Evolutionary conservation across 2,888 invertebrate genomes (phyloP), one percentile per base, ranked within the genome.

Genomic region (Harpalus rufipes): DNA sequence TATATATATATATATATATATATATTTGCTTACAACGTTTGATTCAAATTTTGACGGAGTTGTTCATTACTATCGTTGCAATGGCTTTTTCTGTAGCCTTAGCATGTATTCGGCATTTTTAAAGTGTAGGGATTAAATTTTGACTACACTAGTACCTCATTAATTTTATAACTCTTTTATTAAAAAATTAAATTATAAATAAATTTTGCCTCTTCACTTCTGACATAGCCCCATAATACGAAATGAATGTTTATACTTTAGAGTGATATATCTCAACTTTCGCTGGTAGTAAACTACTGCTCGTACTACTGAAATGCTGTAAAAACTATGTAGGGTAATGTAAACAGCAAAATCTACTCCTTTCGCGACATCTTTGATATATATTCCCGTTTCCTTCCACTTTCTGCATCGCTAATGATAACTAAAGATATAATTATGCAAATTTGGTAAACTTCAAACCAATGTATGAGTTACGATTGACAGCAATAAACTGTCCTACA

Each of bases 401-500:
- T 74, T 74, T 74, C 32, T 76, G 41, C 25, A 76, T 51, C 10
- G 12, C 79, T 80, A 80, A 80, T 80, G 79, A 80, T 80, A 59
- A 59, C n/a, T 61, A 61, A 61, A 61, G 59, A 59, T 80, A 61
- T 59, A 80, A 80, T 80, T 80, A 80, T 80, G 79, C 39, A 80
- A 80, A 80, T 80, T 39, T 32, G 32, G 61, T 41, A 80, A 80
- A 59, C 21, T 58, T 39, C 59, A 61, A 80, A 80, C 59, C 59
- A 25, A 61, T 61, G 59, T 80, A 80, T 80, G 79, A 61, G 41
- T 59, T 80, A 61, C 56, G 58, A 80, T 80, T 61, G 58, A 61
- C 59, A 80, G 39, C 56, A 80, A 80, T 72, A 81, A 61, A 82
- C 39, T 72, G 81, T 56, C 68, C 56, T 68, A 80, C 79, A 80